phyloP scores from a whole-genome alignment of 1,140 invertebrate genomes.

The Pogonomyrmex barbatus region DNA sequence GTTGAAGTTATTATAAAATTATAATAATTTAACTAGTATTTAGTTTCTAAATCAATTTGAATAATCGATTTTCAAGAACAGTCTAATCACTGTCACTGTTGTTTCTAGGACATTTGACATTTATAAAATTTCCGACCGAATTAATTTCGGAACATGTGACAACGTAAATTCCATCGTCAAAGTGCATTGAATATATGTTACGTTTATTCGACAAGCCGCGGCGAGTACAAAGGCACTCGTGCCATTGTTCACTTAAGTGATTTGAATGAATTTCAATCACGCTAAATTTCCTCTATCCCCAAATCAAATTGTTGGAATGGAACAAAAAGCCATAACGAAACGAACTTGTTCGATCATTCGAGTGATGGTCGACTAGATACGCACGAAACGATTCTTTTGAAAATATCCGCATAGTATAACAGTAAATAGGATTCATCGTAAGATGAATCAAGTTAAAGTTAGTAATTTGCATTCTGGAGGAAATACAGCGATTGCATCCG shows the following conservation, averaged over 20 bases:
- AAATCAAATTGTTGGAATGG: constrained; percentile 44
- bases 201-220: constrained; percentile 40
- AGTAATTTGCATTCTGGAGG: not conserved
- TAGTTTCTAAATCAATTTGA: constrained; percentile 20
- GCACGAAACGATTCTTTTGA: constrained; percentile 13
- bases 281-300: constrained; percentile 54
- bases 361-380: not conserved
- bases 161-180: constrained; percentile 47
- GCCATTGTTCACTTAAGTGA: constrained; percentile 59
- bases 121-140: constrained; percentile 43
- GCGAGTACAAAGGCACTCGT: constrained; percentile 55
- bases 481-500: not conserved
- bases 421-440: not conserved
- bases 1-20: constrained; percentile 3
- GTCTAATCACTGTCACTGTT: not conserved
- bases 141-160: constrained; percentile 45
- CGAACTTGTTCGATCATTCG: constrained; percentile 18
- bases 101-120: not conserved
- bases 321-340: constrained; percentile 48
- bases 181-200: constrained; percentile 35
- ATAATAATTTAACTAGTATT: not conserved
- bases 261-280: constrained; percentile 57
- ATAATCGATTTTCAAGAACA: constrained; percentile 22
- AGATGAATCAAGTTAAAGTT: constrained; percentile 4
- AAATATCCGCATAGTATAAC: not conserved